Evolutionary conservation across 2,888 invertebrate species (phyloP).

Genomic region (Phyllotreta cruciferae): DNA sequence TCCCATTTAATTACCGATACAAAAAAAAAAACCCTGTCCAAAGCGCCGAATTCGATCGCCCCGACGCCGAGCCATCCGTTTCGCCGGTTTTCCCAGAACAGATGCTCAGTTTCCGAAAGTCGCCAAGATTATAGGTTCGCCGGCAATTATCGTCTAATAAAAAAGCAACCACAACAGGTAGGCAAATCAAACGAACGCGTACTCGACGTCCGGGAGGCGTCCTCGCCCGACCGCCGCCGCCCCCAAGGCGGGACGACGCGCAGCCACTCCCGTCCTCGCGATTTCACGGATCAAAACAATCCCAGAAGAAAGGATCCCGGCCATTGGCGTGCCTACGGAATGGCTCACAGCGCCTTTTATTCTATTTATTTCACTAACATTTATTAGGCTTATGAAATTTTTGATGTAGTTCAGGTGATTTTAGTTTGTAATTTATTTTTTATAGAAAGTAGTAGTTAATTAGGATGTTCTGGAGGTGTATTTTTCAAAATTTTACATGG

Average conservation of each 20-base stretch:
- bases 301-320: conserved; percentile 46
- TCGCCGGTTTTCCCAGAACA: conserved; percentile 18
- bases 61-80: conserved; percentile 3
- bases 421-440: too few species aligned
- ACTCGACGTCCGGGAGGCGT: conserved; percentile 38
- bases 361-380: background rate
- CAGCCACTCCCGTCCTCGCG: conserved; percentile 30
- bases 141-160: conserved; percentile 46
- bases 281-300: conserved; percentile 36
- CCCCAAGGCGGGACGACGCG: conserved; percentile 33
- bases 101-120: conserved; percentile 25
- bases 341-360: background rate
- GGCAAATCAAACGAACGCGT: conserved; percentile 43
- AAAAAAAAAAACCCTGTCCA: background rate
- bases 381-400: background rate
- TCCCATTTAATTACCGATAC: background rate
- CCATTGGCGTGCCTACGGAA: background rate
- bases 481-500: too few species aligned
- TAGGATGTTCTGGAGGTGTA: too few species aligned
- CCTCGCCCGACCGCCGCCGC: conserved; percentile 21
- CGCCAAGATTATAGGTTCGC: conserved; percentile 28
- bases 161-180: conserved; percentile 48
- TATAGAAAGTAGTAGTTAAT: too few species aligned
- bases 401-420: too few species aligned
- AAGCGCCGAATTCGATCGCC: background rate